Conservation (phyloP, 1,140 invertebrate genomes). For the Caenorhabditis remanei region DNA sequence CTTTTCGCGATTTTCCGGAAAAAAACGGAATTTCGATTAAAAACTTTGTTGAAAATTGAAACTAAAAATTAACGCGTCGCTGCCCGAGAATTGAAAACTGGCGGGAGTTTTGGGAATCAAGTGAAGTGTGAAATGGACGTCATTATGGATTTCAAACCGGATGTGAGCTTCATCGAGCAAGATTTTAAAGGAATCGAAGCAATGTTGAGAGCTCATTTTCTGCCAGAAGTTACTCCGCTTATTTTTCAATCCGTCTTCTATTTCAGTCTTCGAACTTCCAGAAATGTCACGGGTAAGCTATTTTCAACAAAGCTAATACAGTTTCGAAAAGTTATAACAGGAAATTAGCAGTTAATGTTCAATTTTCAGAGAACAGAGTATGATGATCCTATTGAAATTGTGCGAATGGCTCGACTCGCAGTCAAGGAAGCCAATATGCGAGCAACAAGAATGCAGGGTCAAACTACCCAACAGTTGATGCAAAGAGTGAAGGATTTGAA, state of each 20-base stretch:
- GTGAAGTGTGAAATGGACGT: constrained; percentile 45
- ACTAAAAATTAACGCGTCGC: neutral
- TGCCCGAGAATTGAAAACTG: neutral
- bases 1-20: no score
- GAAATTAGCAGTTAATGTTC: neutral
- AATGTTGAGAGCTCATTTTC: neutral
- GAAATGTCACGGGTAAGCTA: constrained; percentile 59
- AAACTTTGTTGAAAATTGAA: neutral
- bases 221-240: neutral
- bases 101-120: neutral
- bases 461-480: constrained; percentile 74
- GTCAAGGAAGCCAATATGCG: constrained; percentile 75
- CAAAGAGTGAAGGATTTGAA: constrained; percentile 75
- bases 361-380: constrained; percentile 66
- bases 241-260: neutral
- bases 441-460: constrained; percentile 71
- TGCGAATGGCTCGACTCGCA: constrained; percentile 71
- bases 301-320: neutral
- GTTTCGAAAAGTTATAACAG: neutral
- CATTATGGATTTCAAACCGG: neutral
- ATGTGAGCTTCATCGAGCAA: constrained; percentile 11
- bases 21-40: no score
- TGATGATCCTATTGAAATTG: constrained; percentile 73
- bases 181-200: neutral
- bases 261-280: neutral